Conservation (phyloP, 1,140 invertebrate genomes). For the Drosophila bifasciata region DNA sequence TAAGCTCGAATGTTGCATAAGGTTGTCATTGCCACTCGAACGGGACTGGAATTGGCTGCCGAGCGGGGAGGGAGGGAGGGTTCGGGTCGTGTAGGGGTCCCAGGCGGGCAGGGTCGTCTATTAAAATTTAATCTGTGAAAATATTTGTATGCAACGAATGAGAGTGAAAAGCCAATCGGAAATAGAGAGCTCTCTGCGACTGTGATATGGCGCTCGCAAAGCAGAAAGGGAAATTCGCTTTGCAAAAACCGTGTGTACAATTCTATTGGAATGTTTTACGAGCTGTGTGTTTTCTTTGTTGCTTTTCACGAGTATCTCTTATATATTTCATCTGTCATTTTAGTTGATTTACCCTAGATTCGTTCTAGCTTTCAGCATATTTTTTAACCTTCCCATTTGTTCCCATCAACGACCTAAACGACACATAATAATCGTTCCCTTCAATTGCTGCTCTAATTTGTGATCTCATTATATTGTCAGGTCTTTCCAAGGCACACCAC, state of each 20-base stretch:
- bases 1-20: constrained; percentile 63
- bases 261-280: constrained; percentile 34
- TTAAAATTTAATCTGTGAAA: constrained; percentile 69
- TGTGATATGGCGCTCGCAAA: constrained; percentile 12
- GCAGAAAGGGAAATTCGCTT: constrained; percentile 17
- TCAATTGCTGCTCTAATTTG: constrained; percentile 31
- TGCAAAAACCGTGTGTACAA: constrained; percentile 33
- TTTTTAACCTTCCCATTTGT: not conserved
- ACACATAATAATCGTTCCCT: constrained; percentile 28
- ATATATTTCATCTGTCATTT: not conserved
- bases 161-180: constrained; percentile 24
- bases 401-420: constrained; percentile 15
- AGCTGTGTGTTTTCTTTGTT: constrained; percentile 6
- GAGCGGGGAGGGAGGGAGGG: no score
- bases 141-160: constrained; percentile 37
- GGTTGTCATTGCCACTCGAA: constrained; percentile 42
- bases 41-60: constrained; percentile 28
- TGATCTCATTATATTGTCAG: constrained; percentile 28
- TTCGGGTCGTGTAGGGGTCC: not conserved
- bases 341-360: no score
- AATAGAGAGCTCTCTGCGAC: constrained; percentile 18
- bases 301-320: constrained; percentile 15
- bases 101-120: constrained; percentile 21
- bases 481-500: constrained; percentile 2
- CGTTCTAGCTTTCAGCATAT: no score